These are phyloP conservation scores for Hybos culiciformis DNA, from an alignment of 2,888 invertebrate species.

Conservation along the genomic window DNA sequence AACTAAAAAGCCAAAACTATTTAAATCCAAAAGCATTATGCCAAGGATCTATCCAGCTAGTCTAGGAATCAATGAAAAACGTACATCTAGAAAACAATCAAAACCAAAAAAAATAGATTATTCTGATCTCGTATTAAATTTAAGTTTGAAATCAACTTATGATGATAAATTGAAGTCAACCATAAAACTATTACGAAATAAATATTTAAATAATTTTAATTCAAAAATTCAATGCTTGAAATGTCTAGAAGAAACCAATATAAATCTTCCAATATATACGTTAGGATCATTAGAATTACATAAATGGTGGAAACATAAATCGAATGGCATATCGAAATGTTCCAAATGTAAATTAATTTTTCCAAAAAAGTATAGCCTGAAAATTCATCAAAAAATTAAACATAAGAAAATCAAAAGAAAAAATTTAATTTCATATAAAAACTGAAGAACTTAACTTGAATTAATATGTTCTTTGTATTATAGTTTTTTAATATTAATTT, in stretches of 20 bases:
- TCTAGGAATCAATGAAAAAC: neutral
- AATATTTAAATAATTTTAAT: slow-evolving; percentile 25
- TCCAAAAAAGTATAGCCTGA: slow-evolving; percentile 25
- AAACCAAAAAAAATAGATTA: no score
- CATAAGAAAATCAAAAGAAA: slow-evolving; percentile 10
- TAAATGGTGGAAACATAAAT: slow-evolving; percentile 38
- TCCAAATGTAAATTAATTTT: slow-evolving; percentile 24
- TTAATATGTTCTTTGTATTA: no score
- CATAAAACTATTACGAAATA: slow-evolving; percentile 32
- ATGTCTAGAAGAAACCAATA: slow-evolving; percentile 19
- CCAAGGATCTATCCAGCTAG: no score
- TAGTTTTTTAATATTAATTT: no score
- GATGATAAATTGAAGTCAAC: neutral
- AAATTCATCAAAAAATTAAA: slow-evolving; percentile 26
- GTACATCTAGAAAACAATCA: neutral
- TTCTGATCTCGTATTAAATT: no score
- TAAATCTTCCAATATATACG: slow-evolving; percentile 37
- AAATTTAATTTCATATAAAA: no score
- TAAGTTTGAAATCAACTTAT: neutral
- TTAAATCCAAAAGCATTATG: neutral
- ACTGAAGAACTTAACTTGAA: no score
- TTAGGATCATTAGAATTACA: slow-evolving; percentile 38
- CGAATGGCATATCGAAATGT: slow-evolving; percentile 20
- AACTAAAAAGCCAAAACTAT: neutral
- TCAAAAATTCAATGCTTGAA: slow-evolving; percentile 11